A percentile compares a stretch with the other conserved stretches of the same genome.
Conservation (phyloP, 2,113 vertebrate species). For the Eonycteris spelaea region DNA sequence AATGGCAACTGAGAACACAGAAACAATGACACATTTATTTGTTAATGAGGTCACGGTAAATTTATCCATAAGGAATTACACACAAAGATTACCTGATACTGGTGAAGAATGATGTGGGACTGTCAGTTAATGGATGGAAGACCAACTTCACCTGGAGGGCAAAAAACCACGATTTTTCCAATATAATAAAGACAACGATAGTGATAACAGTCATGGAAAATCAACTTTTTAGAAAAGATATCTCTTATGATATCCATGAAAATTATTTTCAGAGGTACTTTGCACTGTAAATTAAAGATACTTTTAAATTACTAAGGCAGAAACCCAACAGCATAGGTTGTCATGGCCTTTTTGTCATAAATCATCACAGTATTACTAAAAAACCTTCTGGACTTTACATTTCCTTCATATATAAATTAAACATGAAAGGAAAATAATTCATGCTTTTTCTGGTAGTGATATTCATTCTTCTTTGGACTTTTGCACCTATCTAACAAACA, state of each 20-base stretch:
- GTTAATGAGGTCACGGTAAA: neutral
- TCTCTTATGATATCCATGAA: neutral
- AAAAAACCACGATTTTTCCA: neutral
- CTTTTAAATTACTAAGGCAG: neutral
- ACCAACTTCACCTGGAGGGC: neutral
- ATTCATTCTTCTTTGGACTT: neutral
- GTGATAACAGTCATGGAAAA: neutral
- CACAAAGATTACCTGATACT: neutral
- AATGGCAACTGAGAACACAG: neutral
- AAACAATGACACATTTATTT: neutral
- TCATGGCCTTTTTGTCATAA: neutral
- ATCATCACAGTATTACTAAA: neutral
- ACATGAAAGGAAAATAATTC: neutral
- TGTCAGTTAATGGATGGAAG: neutral
- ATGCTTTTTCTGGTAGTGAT: neutral
- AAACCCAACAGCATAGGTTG: neutral
- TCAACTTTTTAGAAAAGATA: neutral
- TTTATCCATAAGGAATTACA: neutral
- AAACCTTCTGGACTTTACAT: neutral
- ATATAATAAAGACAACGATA: neutral
- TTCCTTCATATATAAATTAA: neutral
- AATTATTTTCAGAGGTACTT: neutral
- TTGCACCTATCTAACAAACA: neutral
- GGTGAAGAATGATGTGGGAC: neutral
- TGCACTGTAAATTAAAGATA: neutral